Conservation (phyloP, 2,888 invertebrate species). For the Ichneumon xanthorius region DNA sequence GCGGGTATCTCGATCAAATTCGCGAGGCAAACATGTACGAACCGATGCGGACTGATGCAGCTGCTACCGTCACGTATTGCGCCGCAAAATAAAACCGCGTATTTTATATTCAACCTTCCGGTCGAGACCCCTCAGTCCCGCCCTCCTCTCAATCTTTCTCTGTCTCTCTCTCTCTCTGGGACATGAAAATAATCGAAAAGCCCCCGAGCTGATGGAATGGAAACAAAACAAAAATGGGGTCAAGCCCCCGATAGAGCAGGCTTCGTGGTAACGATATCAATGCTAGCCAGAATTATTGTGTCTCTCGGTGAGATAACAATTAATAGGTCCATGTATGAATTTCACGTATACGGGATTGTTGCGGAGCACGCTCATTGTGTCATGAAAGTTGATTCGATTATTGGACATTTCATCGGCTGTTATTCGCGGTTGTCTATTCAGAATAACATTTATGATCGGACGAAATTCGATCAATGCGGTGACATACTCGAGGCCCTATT, state of each 20-base stretch:
- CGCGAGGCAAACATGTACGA: conserved; percentile 7
- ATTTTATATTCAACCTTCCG: conserved; percentile 59
- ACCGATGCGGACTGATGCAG: conserved; percentile 7
- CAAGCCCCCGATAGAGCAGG: neutral
- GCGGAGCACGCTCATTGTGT: neutral
- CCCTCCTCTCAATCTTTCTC: neutral
- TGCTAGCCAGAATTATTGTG: neutral
- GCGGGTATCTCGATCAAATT: conserved; percentile 35
- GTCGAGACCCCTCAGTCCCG: conserved; percentile 6
- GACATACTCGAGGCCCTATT: no score
- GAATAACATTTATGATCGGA: neutral
- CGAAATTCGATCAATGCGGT: neutral
- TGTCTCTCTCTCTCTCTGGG: neutral
- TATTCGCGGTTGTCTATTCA: neutral
- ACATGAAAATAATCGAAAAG: conserved; percentile 61
- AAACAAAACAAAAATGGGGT: conserved; percentile 52
- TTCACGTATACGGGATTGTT: neutral
- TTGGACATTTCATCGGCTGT: neutral
- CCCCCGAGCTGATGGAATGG: conserved; percentile 36
- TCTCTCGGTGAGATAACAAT: conserved; percentile 1
- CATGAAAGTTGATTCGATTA: conserved; percentile 35
- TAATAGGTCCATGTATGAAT: neutral
- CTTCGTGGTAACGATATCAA: conserved; percentile 23
- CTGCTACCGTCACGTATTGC: conserved; percentile 33
- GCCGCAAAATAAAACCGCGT: conserved; percentile 40